phyloP scores from a whole-genome alignment of 2,888 invertebrate species.

The Ormyrus pomaceus region DNA sequence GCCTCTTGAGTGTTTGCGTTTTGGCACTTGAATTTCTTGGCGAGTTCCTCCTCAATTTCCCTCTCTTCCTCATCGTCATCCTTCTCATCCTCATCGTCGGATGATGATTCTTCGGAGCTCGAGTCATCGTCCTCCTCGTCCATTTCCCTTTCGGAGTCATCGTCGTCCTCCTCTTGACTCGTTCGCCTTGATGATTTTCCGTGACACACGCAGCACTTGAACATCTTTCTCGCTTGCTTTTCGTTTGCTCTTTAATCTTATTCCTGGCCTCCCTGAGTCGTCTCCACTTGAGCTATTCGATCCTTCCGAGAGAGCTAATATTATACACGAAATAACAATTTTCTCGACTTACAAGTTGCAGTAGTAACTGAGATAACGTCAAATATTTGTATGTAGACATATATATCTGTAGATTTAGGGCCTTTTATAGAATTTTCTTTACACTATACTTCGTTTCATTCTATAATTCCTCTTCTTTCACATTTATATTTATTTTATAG shows the following conservation, averaged over 20 bases:
- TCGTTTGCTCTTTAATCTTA: neutral
- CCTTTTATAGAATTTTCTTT: conserved; percentile 24
- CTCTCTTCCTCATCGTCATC: conserved; percentile 45
- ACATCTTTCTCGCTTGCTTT: conserved; percentile 63
- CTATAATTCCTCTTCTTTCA: neutral
- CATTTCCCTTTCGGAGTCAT: conserved; percentile 49
- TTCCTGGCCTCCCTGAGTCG: neutral
- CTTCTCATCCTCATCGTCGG: conserved; percentile 43
- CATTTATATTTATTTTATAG: conserved; percentile 11
- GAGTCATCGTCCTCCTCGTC: conserved; percentile 56
- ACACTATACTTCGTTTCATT: conserved; percentile 23
- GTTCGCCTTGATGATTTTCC: conserved; percentile 62
- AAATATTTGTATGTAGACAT: conserved; percentile 35
- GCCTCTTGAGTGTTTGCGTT: conserved; percentile 24
- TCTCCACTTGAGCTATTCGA: neutral
- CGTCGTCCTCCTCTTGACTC: conserved; percentile 58
- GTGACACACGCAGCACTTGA: conserved; percentile 72
- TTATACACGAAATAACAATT: conserved; percentile 48
- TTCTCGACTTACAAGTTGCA: conserved; percentile 17
- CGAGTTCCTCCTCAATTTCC: conserved; percentile 51
- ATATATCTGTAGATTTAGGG: conserved; percentile 30
- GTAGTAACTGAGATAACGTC: conserved; percentile 46
- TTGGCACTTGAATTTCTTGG: conserved; percentile 53
- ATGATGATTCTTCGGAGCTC: conserved; percentile 16
- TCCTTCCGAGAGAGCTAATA: conserved; percentile 21